Evolutionary conservation across 2,113 vertebrate genomes (phyloP).

Genomic region (Erpornis zantholeuca): DNA sequence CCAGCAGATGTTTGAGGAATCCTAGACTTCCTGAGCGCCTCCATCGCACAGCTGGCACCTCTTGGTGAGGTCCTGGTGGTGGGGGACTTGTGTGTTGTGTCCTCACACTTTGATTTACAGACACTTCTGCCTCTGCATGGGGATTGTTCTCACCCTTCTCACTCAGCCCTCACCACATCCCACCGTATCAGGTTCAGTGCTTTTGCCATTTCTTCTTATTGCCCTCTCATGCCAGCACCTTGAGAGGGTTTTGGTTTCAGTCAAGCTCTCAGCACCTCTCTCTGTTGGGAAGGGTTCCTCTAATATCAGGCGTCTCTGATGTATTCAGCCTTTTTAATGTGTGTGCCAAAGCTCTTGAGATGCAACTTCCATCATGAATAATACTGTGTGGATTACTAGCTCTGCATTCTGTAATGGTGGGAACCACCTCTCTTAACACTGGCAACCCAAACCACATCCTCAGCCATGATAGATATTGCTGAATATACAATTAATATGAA

Average conservation of each 20-base stretch:
- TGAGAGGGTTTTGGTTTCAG: neutral
- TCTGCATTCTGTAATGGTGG: neutral
- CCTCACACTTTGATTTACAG: conserved; percentile 72
- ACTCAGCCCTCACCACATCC: accelerated
- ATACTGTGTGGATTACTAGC: neutral
- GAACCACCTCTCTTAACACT: neutral
- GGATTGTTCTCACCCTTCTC: conserved; percentile 7
- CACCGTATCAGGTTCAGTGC: neutral
- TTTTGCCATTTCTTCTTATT: neutral
- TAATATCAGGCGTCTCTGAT: neutral
- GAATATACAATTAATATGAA: neutral
- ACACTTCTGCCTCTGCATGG: neutral
- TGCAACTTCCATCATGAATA: neutral
- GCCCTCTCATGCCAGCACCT: neutral
- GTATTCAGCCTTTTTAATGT: neutral
- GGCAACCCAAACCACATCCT: neutral
- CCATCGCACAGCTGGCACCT: conserved; percentile 69
- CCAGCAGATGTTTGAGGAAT: conserved; percentile 78
- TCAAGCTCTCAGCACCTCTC: neutral
- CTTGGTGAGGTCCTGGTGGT: conserved; percentile 68
- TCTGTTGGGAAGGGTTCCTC: neutral
- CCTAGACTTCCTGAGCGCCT: conserved; percentile 74
- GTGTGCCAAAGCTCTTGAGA: neutral
- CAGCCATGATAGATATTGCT: neutral
- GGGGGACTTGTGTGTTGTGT: conserved; percentile 48